These are phyloP conservation scores for Pristionchus japonicus DNA, from an alignment of 2,888 invertebrate species.

Conservation along the genomic window DNA sequence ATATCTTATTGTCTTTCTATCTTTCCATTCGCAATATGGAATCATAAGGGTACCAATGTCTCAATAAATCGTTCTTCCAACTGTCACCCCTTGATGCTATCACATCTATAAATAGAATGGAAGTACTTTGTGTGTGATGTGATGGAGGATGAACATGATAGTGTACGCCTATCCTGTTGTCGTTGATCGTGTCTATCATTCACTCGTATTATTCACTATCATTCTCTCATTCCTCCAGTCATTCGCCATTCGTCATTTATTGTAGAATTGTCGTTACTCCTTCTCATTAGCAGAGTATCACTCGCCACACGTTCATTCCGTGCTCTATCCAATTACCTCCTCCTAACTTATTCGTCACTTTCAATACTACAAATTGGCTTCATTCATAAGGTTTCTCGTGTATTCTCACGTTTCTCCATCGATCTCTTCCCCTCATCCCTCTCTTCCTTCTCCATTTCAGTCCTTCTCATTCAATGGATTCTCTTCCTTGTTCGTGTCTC, in stretches of 20 bases:
- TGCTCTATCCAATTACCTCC: not conserved
- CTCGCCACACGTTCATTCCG: no score
- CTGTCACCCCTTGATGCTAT: not conserved
- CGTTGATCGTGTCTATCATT: not conserved
- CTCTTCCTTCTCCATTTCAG: not conserved
- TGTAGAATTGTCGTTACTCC: not conserved
- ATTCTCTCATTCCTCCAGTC: not conserved
- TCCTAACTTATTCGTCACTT: not conserved
- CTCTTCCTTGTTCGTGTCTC: conserved; percentile 8
- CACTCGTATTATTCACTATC: not conserved
- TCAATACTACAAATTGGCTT: not conserved
- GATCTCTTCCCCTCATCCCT: not conserved
- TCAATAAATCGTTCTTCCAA: conserved; percentile 18
- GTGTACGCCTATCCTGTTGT: not conserved
- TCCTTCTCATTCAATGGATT: not conserved
- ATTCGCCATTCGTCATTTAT: no score
- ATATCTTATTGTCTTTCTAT: conserved; percentile 10
- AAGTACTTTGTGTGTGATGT: not conserved
- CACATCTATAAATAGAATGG: not conserved
- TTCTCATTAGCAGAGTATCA: no score
- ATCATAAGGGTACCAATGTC: conserved; percentile 40
- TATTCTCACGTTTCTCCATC: not conserved
- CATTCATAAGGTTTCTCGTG: not conserved
- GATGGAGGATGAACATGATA: not conserved
- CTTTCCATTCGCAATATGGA: not conserved